Conservation (phyloP, 2,888 invertebrate species). For the Drosophila eohydei region DNA sequence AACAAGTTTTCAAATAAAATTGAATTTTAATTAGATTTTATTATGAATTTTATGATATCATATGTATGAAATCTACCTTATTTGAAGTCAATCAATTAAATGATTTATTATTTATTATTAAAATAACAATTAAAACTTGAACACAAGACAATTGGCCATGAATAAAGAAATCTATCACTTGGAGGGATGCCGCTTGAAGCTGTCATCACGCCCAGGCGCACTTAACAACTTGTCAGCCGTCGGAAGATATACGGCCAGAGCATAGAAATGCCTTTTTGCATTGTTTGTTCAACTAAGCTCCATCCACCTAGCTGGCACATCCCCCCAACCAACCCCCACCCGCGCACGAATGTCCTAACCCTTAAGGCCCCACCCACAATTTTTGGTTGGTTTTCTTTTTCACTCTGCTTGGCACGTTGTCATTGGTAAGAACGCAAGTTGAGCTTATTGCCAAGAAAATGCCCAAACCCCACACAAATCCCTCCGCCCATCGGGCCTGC, state of each 20-base stretch:
- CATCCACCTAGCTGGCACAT: neutral
- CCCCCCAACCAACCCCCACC: neutral
- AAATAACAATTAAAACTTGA: neutral
- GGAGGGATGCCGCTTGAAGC: conserved; percentile 48
- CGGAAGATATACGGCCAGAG: conserved; percentile 11
- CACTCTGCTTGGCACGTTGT: conserved; percentile 44
- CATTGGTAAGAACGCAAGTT: conserved; percentile 65
- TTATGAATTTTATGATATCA: neutral
- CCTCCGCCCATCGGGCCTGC: conserved; percentile 39
- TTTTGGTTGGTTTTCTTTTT: conserved; percentile 37
- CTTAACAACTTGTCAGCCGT: conserved; percentile 26
- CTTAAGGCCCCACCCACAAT: conserved; percentile 9
- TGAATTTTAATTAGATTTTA: neutral
- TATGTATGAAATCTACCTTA: neutral
- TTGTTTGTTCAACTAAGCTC: conserved; percentile 53
- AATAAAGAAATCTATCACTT: conserved; percentile 61
- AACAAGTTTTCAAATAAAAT: neutral
- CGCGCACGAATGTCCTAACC: conserved; percentile 1
- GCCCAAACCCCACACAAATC: conserved; percentile 11
- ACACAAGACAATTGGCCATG: neutral
- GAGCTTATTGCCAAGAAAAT: conserved; percentile 55
- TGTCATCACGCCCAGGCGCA: conserved; percentile 58
- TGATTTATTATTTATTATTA: too few species aligned
- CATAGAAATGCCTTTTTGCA: conserved; percentile 32
- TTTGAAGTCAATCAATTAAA: too few species aligned